Evolutionary conservation across 2,888 invertebrate species (phyloP), one percentile per base, ranked within the genome.

Genomic region (Drosophila percnosoma): DNA sequence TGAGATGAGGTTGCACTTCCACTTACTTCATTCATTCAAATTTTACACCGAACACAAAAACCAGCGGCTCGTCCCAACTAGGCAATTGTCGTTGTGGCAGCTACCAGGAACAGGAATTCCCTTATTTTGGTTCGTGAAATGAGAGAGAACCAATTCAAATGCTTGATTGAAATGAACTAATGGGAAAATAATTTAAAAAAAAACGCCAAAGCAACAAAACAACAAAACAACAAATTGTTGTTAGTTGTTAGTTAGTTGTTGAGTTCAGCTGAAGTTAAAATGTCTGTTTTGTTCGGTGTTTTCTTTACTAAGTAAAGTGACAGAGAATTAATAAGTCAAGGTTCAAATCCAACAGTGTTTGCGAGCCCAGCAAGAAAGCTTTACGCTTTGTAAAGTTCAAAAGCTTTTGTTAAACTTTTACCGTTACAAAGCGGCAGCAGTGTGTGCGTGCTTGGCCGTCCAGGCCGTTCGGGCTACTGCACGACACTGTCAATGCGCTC

Each of bases 391-490:
- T 54, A 38, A 38, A 55, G 38, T 29, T 29, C 27, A 4, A 29
- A 29, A 29, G 55, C 55, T 55, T 55, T 38, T 11, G 36, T 54
- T 18, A 4, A 55, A 55, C 54, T 55, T 55, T 55, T 2, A 38
- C 55, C 55, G 38, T 55, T 55, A 55, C n/a, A 38, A 29, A 27
- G 36, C 34, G 11, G 5, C 51, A 52, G 13, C 29, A 53, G 24
- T 13, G 27, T 5, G 31, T 7, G 21, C 11, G 21, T 42, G 42
- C 42, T 21, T 21, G 5, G 11, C 34, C 34, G 24, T n/a, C 11
- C 34, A 24, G 53, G 24, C 38, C 13, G 11, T n/a, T 38, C n/a
- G 54, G 38, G 13, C 29, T 38, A 13, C 38, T 8, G 13, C 38
- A 29, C 55, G 38, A 55, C 10, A 15, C n/a, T 6, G 27, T 2